phyloP scores from a whole-genome alignment of 2,113 vertebrate species.

The Ptilorrhoa leucosticta region DNA sequence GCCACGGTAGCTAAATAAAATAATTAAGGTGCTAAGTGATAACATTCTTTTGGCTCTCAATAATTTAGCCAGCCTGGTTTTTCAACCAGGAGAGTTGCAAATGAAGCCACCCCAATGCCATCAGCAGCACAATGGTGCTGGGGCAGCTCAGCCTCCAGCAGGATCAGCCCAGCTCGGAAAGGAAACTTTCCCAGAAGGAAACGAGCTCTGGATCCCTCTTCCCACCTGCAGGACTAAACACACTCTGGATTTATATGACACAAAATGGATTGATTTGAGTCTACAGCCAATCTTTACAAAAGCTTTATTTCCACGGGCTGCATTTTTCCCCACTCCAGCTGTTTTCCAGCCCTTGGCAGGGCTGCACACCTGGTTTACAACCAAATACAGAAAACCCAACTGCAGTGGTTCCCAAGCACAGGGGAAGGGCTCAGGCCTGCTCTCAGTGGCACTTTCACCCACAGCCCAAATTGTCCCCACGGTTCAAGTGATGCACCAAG shows the following conservation, averaged over 20 bases:
- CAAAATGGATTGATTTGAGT: not conserved
- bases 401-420: not conserved
- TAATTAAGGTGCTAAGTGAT: conserved; percentile 64
- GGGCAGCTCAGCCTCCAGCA: not conserved
- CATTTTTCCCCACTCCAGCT: not conserved
- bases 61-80: conserved; percentile 16
- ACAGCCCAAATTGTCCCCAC: not conserved
- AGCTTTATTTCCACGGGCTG: not conserved
- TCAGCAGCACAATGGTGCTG: not conserved
- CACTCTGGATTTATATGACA: not conserved
- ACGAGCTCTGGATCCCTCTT: not conserved
- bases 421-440: not conserved
- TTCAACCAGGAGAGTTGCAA: conserved; percentile 56
- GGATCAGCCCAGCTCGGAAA: not conserved
- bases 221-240: not conserved
- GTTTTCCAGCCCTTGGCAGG: not conserved
- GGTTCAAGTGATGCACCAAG: not conserved
- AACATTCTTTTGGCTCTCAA: conserved; percentile 47
- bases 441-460: not conserved
- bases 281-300: not conserved
- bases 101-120: conserved; percentile 48
- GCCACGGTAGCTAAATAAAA: conserved; percentile 60
- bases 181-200: not conserved
- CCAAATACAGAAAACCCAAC: not conserved
- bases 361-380: not conserved